phyloP scores from a whole-genome alignment of 2,888 invertebrate species.

The Hypomecis punctinalis region DNA sequence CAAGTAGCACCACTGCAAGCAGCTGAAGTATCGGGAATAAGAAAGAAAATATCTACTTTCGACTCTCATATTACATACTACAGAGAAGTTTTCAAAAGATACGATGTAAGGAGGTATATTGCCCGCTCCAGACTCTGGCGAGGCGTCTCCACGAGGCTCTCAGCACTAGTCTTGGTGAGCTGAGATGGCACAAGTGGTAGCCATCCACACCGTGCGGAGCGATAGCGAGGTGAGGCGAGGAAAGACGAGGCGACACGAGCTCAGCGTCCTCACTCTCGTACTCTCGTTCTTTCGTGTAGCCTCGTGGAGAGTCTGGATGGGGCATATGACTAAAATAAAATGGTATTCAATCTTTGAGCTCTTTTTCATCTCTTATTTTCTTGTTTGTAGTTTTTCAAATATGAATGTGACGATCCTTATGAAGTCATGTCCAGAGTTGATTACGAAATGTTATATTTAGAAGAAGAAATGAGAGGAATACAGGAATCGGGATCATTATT shows the following conservation, averaged over 20 bases:
- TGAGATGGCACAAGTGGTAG: no score
- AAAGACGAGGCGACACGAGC: no score
- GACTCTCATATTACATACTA: constrained; percentile 93
- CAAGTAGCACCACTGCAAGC: constrained; percentile 98
- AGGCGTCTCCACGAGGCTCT: no score
- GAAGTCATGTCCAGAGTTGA: constrained; percentile 91
- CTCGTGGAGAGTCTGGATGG: no score
- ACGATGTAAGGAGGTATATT: constrained; percentile 71
- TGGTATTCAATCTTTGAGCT: neutral
- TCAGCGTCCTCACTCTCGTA: no score
- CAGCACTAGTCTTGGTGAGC: no score
- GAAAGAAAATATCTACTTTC: constrained; percentile 93
- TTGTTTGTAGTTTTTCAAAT: constrained; percentile 87
- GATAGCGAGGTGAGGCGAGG: no score
- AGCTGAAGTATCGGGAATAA: constrained; percentile 95
- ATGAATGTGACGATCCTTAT: constrained; percentile 90
- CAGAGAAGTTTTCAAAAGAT: constrained; percentile 94
- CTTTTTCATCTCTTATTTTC: neutral
- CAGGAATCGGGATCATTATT: constrained; percentile 96
- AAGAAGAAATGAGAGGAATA: constrained; percentile 93
- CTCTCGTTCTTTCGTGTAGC: no score
- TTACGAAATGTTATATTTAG: constrained; percentile 90
- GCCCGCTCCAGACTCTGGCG: no score
- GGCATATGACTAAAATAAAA: no score
- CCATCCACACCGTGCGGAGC: no score